Base-by-base conservation (phyloP, 2,888 invertebrate genomes). In the Tachina lurida region DNA sequence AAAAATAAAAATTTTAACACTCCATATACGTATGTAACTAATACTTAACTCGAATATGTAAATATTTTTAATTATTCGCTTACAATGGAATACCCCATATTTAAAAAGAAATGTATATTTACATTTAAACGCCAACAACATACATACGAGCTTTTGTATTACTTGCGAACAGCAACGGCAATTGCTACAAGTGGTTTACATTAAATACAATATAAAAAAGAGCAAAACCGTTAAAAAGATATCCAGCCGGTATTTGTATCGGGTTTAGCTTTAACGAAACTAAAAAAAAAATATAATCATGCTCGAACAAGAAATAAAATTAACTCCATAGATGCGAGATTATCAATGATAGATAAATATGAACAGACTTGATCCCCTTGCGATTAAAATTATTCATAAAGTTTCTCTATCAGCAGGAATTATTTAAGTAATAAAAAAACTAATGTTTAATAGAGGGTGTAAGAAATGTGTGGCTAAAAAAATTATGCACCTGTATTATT, bases 161-260 rank as follows among this genome's bases (percentile, higher is more conserved):
- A 49, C 19, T 60, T 49, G 22, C 41, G 56, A 63, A 75, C 63
- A 56, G 76, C 58, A 62, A 71, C 63, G 63, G 22, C 54, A 60
- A 70, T 54, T 70, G 82, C 58, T 82, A 54, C 82, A 87, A 88
- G 88, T 87, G 87, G 88, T 90, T 89, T 87, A 87, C 88, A 89
- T 89, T 88, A 89, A 90, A 91, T 60, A 45, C 17, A 90, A 91
- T 60, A 45, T 10, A 56, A 54, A 60, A 12, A 52, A 58, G 7
- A 71, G 15, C 54, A 67, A 87, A 88, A 90, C 90, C 90, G 91
- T 91, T 91, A 91, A 90, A 89, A 90, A 89, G 5, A 45, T 63
- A 90, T 90, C 43, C 60, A 47, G 62, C 39, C 67, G 52, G 47
- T 49, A n/a, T 54, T 54, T 41, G 63, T 76, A 54, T 58, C 58